Percentiles rank a stretch among this genome's conserved stretches.
Conservation (phyloP, 1,140 invertebrate species). For the Drosophila kanapiae region DNA sequence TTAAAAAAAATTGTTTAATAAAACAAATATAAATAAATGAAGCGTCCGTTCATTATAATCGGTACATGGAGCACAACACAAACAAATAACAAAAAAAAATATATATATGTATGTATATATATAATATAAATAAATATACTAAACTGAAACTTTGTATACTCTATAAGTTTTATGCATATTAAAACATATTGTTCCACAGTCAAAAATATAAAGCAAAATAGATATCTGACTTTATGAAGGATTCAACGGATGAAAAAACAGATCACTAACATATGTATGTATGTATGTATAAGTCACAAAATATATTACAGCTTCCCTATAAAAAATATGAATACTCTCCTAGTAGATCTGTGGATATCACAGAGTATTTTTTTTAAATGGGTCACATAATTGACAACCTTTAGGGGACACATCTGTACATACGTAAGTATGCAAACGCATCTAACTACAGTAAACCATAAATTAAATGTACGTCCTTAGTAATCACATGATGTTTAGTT, state of each 20-base stretch:
- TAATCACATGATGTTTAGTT: not conserved
- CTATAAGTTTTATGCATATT: not conserved
- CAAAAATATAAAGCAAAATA: not conserved
- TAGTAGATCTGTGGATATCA: not conserved
- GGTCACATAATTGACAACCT: constrained; percentile 28
- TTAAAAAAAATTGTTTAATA: too few relatives aligned
- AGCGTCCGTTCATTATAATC: constrained; percentile 13
- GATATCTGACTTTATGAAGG: not conserved
- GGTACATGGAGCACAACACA: not conserved
- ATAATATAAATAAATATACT: not conserved
- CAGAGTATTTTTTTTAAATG: constrained; percentile 17
- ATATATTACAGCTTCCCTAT: not conserved
- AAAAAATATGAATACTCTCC: not conserved
- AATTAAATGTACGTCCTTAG: not conserved
- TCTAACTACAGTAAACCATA: not conserved
- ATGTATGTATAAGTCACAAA: not conserved
- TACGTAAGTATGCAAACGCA: not conserved
- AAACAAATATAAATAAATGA: constrained; percentile 13
- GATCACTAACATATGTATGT: too few relatives aligned
- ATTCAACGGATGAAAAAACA: too few relatives aligned
- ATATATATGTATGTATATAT: too few relatives aligned
- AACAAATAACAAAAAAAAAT: not conserved
- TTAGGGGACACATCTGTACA: constrained; percentile 9
- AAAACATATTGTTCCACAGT: too few relatives aligned
- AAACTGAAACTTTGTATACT: not conserved